A percentile compares a stretch with the other conserved stretches of the same genome.
Evolutionary conservation across 2,888 invertebrate species (phyloP).

Genomic region (Dorcus parallelipipedus): DNA sequence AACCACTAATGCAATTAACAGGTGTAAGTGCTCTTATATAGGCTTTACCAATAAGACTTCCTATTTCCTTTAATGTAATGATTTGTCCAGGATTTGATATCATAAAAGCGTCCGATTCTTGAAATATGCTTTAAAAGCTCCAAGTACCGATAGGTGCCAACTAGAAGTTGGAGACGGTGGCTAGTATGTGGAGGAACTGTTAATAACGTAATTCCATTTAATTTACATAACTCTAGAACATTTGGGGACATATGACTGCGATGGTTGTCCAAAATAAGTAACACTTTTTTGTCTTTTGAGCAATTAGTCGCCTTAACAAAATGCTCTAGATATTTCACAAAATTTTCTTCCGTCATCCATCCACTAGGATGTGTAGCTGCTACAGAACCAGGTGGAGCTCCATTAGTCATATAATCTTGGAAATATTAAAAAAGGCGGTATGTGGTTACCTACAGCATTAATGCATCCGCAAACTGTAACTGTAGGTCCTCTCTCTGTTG

Average conservation of each 20-base stretch:
- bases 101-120: neutral
- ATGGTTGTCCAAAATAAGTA: conserved; percentile 27
- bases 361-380: conserved; percentile 9
- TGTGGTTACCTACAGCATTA: too few species aligned
- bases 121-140: neutral
- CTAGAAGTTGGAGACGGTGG: neutral
- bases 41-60: neutral
- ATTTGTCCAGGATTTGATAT: neutral
- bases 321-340: conserved; percentile 8
- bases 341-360: conserved; percentile 12
- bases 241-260: conserved; percentile 20
- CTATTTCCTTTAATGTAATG: neutral
- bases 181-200: neutral
- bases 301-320: conserved; percentile 2
- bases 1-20: neutral
- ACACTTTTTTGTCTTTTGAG: conserved; percentile 4
- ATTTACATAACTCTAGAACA: conserved; percentile 8
- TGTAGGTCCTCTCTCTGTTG: neutral
- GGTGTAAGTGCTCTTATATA: neutral
- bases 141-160: neutral
- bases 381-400: conserved; percentile 10
- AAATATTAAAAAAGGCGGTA: neutral
- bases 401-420: conserved; percentile 1
- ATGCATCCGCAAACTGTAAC: neutral
- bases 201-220: neutral